Evolutionary conservation across 2,113 vertebrate species (phyloP).

Genomic region (Leptodactylus fuscus): DNA sequence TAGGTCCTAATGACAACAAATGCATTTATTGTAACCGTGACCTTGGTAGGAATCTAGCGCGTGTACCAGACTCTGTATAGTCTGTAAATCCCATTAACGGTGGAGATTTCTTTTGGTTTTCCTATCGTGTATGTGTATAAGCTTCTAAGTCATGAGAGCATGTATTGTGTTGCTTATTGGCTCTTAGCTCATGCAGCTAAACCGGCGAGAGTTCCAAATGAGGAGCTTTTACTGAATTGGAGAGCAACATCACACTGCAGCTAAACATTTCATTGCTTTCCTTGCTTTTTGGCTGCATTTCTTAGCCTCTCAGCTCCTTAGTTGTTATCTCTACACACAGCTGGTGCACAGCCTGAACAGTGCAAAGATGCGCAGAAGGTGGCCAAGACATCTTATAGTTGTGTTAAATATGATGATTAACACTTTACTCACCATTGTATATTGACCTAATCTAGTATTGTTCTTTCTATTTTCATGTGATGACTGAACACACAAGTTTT

Average conservation of each 20-base stretch:
- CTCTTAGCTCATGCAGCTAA: background rate
- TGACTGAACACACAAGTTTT: background rate
- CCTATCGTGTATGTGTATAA: background rate
- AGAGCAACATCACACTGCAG: conserved; percentile 24
- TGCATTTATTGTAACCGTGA: too few species aligned
- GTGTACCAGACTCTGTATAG: background rate
- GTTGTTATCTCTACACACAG: conserved; percentile 51
- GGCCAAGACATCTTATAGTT: conserved; percentile 10
- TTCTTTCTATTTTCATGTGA: background rate
- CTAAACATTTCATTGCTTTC: conserved; percentile 46
- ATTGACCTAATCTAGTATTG: background rate
- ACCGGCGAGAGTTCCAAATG: conserved; percentile 25
- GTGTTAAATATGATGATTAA: background rate
- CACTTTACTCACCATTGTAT: background rate
- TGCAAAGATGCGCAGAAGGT: conserved; percentile 1
- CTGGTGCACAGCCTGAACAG: conserved; percentile 37
- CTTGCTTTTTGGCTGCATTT: conserved; percentile 39
- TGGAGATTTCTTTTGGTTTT: background rate
- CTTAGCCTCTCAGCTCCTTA: conserved; percentile 20
- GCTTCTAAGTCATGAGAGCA: conserved; percentile 2
- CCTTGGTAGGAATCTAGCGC: too few species aligned
- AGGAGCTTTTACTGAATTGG: conserved; percentile 38
- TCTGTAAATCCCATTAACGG: background rate
- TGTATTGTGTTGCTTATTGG: conserved; percentile 12
- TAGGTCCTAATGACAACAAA: too few species aligned